Percentiles rank a stretch among this genome's conserved stretches.
These are phyloP conservation scores for Brassicogethes aeneus DNA, from an alignment of 2,888 invertebrate genomes.

Conservation along the genomic window DNA sequence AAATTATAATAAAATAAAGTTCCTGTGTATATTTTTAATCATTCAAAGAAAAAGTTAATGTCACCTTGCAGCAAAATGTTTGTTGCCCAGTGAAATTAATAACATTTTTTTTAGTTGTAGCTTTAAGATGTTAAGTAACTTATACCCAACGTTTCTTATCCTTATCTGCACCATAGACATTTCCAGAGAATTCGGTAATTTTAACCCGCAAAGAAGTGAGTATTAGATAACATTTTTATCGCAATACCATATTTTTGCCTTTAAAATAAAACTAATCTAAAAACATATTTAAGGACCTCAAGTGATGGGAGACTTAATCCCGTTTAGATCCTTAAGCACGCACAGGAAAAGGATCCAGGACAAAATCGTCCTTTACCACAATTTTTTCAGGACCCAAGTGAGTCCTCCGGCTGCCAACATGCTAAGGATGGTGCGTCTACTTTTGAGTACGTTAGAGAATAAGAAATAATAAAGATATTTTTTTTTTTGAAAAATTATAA, in stretches of 20 bases:
- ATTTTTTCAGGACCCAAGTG: slow-evolving; percentile 67
- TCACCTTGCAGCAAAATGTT: no score
- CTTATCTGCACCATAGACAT: no score
- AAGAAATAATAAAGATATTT: slow-evolving; percentile 9
- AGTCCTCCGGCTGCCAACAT: slow-evolving; percentile 70
- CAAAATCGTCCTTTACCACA: slow-evolving; percentile 68
- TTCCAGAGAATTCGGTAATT: background rate
- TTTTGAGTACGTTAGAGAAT: slow-evolving; percentile 6
- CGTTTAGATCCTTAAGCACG: slow-evolving; percentile 48
- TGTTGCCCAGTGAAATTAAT: no score
- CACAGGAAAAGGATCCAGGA: slow-evolving; percentile 51
- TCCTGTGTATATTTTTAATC: no score
- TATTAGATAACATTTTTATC: background rate
- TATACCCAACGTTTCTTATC: no score
- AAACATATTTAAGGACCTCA: slow-evolving; percentile 42
- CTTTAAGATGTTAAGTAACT: no score
- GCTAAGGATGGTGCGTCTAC: slow-evolving; percentile 61
- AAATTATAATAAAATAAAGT: no score
- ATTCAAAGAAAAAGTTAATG: no score
- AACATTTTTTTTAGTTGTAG: no score
- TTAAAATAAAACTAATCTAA: background rate
- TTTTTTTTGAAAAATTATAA: no score
- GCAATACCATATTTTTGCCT: no score
- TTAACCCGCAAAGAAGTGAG: background rate
- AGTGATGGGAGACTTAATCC: slow-evolving; percentile 49